Conservation (phyloP, 2,888 invertebrate species). For the Brachypalpus laphriformis region DNA sequence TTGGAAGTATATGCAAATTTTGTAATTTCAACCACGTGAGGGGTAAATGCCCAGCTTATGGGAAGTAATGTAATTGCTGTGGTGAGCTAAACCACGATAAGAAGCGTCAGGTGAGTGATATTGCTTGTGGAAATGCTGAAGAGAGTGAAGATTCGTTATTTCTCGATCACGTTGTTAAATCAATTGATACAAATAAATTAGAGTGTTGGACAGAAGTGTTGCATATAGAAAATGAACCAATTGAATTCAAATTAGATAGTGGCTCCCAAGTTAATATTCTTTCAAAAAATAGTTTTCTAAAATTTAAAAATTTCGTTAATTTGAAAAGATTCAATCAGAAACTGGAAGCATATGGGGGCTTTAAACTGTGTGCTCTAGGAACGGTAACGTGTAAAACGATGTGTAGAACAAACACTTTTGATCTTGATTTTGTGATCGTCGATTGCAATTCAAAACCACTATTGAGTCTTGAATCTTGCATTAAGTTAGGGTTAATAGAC, state of each 20-base stretch:
- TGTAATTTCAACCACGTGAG: too few species aligned
- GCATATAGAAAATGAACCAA: background rate
- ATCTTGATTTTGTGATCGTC: background rate
- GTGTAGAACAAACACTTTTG: background rate
- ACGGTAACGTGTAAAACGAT: background rate
- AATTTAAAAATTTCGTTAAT: background rate
- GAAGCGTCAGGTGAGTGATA: background rate
- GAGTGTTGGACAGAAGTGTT: background rate
- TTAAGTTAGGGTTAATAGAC: background rate
- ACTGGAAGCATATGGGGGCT: constrained; percentile 6
- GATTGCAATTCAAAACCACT: background rate
- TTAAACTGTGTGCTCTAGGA: too few species aligned
- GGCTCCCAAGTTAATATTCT: constrained; percentile 11
- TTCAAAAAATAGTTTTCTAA: constrained; percentile 2
- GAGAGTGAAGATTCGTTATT: constrained; percentile 15
- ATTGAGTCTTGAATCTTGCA: background rate
- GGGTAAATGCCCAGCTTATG: too few species aligned
- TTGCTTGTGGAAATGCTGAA: constrained; percentile 17
- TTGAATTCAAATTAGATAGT: constrained; percentile 21
- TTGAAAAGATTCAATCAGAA: background rate
- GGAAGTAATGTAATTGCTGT: too few species aligned
- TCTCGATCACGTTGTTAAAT: constrained; percentile 15
- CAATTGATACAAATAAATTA: constrained; percentile 6
- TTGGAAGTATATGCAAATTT: background rate
- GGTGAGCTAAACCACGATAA: too few species aligned